These are phyloP conservation scores for Micromussa lordhowensis DNA, from an alignment of 92 coral and sea anemone genomes.

Conservation along the genomic window DNA sequence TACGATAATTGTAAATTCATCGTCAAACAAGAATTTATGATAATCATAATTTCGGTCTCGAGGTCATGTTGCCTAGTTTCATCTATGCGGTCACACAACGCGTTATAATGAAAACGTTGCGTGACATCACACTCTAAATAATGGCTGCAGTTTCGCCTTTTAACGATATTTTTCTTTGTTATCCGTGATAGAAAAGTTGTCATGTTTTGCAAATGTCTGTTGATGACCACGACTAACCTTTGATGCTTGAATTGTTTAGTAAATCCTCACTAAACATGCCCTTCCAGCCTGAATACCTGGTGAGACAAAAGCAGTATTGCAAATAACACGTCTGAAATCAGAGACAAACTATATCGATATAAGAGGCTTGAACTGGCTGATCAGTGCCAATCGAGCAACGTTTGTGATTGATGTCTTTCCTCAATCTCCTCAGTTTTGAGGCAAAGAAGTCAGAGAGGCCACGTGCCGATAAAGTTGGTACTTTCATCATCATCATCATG, in stretches of 20 bases:
- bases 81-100: neutral
- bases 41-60: no score
- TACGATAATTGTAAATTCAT: no score
- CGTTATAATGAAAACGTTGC: neutral
- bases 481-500: no score
- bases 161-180: neutral
- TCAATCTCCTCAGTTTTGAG: neutral
- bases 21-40: no score
- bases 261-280: constrained; percentile 96
- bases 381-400: no score
- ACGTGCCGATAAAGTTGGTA: neutral
- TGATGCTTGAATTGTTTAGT: constrained; percentile 79
- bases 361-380: no score
- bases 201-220: neutral
- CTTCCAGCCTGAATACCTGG: constrained; percentile 99
- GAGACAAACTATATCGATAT: neutral
- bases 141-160: neutral
- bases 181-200: no score
- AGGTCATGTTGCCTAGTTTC: no score
- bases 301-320: neutral
- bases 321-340: neutral
- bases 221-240: constrained; percentile 64
- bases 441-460: neutral
- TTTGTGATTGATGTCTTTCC: no score
- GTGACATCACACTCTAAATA: neutral